These are phyloP conservation scores for Aptenodytes patagonicus DNA, from an alignment of 2,113 vertebrate species.

Conservation along the genomic window DNA sequence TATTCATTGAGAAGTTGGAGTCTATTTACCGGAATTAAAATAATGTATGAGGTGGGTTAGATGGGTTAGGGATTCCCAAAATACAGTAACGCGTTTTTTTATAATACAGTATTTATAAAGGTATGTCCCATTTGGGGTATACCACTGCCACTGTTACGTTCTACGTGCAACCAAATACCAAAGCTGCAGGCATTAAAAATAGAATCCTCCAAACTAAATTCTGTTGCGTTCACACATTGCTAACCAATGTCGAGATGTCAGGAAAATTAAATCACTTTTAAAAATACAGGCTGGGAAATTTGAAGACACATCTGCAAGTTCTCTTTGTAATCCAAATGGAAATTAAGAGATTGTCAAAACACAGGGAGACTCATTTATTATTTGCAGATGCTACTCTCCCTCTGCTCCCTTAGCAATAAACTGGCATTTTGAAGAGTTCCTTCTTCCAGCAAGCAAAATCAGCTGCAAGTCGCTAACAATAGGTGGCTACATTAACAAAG, in stretches of 20 bases:
- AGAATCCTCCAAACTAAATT: background rate
- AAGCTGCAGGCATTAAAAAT: background rate
- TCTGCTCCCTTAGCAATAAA: constrained; percentile 29
- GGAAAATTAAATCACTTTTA: background rate
- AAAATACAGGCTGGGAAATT: background rate
- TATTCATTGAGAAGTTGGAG: background rate
- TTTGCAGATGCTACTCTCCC: background rate
- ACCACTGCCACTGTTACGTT: background rate
- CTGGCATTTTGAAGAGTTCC: background rate
- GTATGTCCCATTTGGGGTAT: background rate
- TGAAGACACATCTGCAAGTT: background rate
- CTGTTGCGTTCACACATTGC: background rate
- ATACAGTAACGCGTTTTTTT: background rate
- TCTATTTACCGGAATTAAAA: background rate
- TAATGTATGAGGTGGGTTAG: background rate
- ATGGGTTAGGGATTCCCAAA: background rate
- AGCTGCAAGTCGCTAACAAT: background rate
- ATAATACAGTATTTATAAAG: background rate
- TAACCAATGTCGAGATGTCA: background rate
- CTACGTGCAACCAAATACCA: background rate
- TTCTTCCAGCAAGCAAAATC: background rate
- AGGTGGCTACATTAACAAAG: constrained; percentile 13
- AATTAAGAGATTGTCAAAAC: background rate
- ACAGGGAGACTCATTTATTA: background rate
- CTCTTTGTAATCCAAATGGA: background rate